phyloP scores from a whole-genome alignment of 1,140 invertebrate genomes.

The Macrobrachium rosenbergii region DNA sequence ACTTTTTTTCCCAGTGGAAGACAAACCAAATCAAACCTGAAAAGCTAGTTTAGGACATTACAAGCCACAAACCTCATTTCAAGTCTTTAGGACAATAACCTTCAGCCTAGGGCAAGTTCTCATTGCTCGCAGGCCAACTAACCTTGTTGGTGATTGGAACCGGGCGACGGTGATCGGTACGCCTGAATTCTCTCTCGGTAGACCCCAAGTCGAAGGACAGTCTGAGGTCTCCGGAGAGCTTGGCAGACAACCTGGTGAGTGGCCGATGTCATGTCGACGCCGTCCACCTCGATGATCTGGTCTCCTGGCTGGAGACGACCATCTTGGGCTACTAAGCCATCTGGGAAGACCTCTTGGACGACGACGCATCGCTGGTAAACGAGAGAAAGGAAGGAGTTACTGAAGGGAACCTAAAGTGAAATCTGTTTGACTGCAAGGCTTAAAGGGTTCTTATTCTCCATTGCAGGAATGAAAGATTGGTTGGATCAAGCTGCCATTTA shows the following conservation, averaged over 20 bases:
- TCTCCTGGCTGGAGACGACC: conserved; percentile 75
- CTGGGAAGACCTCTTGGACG: conserved; percentile 74
- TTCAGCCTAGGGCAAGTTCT: too few species aligned
- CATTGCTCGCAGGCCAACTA: neutral
- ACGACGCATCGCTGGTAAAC: conserved; percentile 71
- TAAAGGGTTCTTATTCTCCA: neutral
- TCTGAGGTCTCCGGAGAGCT: conserved; percentile 66
- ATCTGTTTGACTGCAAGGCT: neutral
- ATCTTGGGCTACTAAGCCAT: conserved; percentile 73
- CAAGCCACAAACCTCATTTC: too few species aligned
- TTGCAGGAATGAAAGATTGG: neutral
- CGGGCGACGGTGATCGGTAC: conserved; percentile 53
- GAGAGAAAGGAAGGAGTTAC: neutral
- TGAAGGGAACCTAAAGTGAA: too few species aligned
- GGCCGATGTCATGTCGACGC: conserved; percentile 69
- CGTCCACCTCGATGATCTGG: conserved; percentile 76
- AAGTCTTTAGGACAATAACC: too few species aligned
- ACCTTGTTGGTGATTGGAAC: conserved; percentile 34
- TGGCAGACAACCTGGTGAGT: conserved; percentile 68
- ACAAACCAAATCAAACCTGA: too few species aligned
- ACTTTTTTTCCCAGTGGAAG: too few species aligned
- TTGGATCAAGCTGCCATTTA: neutral
- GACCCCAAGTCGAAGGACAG: conserved; percentile 68
- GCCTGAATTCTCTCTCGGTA: conserved; percentile 69
- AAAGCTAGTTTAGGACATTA: too few species aligned